Base-by-base conservation (phyloP, 2,888 invertebrate species). In the Anagyrus pseudococci region DNA sequence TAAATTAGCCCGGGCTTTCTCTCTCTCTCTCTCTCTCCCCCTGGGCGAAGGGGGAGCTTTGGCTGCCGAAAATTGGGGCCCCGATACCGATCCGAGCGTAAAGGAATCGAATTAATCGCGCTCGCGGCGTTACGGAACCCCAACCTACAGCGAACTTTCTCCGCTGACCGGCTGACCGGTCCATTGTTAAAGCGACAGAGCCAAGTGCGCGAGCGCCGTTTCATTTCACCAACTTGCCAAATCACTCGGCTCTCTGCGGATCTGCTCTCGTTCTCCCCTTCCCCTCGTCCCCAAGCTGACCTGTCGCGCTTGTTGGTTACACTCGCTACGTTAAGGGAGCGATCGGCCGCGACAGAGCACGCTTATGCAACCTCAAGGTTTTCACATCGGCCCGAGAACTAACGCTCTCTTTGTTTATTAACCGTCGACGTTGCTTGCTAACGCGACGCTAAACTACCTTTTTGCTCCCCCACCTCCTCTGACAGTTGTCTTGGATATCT, bases 141-240 rank as follows among this genome's bases (percentile, higher is more conserved):
- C n/a, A n/a, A n/a, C n/a, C 20, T 41, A 41, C 17, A 53, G 53
- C 33, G 19, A 55, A 55, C 61, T 61, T 61, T 61, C 61, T 61
- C 55, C 40, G 41, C n/a, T 26, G 48, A 15, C 40, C 29, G 33
- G n/a, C n/a, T n/a, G n/a, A n/a, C 8, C 33, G 60, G 55, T 25
- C 55, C 49, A 55, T 55, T 49, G 37, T 43, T n/a, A 47, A 48
- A 22, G 26, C 19, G 10, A 19, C 15, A 17, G 37, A 44, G 4
- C 37, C 33, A 26, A 29, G 29, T 22, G 49, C n/a, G 13, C 13
- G 10, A 29, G 4, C 29, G 29, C 4, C 29, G 29, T 43, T 48
- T 43, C 22, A 43, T 43, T 55, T 43, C 25, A 20, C 17, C 41
- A 54, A 54, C 33, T 33, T 49, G 48, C 37, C 54, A 43, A 49